These are phyloP conservation scores for Goniozus legneri DNA, from an alignment of 1,140 invertebrate species.

Conservation along the genomic window DNA sequence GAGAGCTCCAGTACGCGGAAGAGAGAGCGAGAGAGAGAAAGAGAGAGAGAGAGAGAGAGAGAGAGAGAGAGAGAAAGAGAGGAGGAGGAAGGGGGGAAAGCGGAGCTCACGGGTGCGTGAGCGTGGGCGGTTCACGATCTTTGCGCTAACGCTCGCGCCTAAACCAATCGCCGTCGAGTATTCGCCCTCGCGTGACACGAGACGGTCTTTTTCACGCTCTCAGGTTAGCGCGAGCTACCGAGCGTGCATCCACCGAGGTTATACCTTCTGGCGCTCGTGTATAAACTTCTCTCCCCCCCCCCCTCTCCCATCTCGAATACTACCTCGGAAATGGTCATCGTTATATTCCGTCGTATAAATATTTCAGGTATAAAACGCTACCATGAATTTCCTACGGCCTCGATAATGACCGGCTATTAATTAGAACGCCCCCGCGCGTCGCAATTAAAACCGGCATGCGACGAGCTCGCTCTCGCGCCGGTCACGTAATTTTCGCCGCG, in stretches of 20 bases:
- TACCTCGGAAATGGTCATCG: neutral
- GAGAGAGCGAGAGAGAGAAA: neutral
- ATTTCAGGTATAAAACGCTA: too few relatives aligned
- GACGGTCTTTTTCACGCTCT: slow-evolving; percentile 34
- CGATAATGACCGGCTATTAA: too few relatives aligned
- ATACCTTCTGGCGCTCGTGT: too few relatives aligned
- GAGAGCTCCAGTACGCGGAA: neutral
- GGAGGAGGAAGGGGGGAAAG: slow-evolving; percentile 12
- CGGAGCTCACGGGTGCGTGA: slow-evolving; percentile 14
- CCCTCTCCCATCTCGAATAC: neutral
- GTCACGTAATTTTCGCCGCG: neutral
- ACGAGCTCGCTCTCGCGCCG: neutral
- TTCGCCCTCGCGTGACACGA: slow-evolving; percentile 34
- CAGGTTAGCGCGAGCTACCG: too few relatives aligned
- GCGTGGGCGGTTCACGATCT: slow-evolving; percentile 17
- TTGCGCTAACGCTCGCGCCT: slow-evolving; percentile 15
- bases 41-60: neutral
- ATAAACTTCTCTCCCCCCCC: neutral
- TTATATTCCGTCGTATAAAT: neutral
- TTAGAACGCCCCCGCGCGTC: neutral
- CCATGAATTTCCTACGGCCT: too few relatives aligned
- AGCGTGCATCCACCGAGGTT: too few relatives aligned
- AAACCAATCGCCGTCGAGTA: slow-evolving; percentile 31
- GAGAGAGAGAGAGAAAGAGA: slow-evolving; percentile 2
- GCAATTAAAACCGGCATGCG: neutral